Percentiles rank a stretch among this genome's conserved stretches.
Conservation (phyloP, 53 echinoderm and acorn worm species). For the Apostichopus leukothele region DNA sequence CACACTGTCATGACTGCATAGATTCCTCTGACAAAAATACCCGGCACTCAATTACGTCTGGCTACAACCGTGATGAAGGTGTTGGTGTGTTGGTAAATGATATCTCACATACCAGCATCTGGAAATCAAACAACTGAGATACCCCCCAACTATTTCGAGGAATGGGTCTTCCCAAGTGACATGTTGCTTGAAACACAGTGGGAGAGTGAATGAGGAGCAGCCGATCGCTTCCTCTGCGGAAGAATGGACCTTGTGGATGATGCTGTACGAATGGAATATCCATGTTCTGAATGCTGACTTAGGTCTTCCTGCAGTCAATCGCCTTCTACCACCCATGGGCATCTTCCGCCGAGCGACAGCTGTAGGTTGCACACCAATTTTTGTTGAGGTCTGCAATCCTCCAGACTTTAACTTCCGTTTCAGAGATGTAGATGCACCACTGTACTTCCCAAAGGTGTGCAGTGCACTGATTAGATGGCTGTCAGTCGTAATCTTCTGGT, state of each 20-base stretch:
- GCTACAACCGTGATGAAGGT: too few relatives aligned
- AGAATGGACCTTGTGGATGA: not conserved
- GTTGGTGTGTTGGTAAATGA: too few relatives aligned
- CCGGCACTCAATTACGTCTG: too few relatives aligned
- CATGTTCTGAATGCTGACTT: not conserved
- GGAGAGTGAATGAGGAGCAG: not conserved
- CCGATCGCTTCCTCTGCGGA: not conserved
- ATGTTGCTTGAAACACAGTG: not conserved
- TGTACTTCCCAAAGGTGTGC: too few relatives aligned
- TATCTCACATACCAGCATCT: too few relatives aligned
- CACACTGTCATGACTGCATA: too few relatives aligned
- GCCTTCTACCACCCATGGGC: not conserved
- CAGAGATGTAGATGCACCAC: too few relatives aligned
- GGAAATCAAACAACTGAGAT: too few relatives aligned
- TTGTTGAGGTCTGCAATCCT: not conserved
- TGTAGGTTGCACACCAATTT: constrained; percentile 21
- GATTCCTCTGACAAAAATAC: too few relatives aligned
- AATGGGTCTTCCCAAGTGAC: not conserved
- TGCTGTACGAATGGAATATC: not conserved
- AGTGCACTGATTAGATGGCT: not conserved
- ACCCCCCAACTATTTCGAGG: not conserved
- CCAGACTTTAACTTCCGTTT: too few relatives aligned
- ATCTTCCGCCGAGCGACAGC: constrained; percentile 2
- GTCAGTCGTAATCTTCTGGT: constrained; percentile 5
- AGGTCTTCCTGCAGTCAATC: not conserved